Evolutionary conservation across 1,140 invertebrate genomes (phyloP), one percentile per base, ranked within the genome.

Genomic region (Liolophura sinensis): DNA sequence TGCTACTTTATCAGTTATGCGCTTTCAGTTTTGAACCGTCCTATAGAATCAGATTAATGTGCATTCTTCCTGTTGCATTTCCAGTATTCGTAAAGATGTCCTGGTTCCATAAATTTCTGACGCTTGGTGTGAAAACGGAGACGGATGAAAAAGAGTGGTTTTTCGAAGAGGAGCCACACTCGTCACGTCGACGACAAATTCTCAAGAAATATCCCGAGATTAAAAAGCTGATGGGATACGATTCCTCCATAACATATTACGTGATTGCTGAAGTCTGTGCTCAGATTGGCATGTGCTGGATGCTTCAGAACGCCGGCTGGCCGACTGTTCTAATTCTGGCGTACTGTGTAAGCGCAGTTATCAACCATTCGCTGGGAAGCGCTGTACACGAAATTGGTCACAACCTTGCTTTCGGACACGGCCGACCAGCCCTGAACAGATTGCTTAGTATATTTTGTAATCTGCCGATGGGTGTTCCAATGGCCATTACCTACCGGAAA

Each of bases 371-470:
- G 0, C 69, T 84, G 11, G 80, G 78, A 12, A 77, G 76, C 60
- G 82, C 82, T 51, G 79, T 85, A 20, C 83, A 85, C 58, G 84
- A 85, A 73, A 83, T 84, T 15, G 81, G 80, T 49, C 84, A 85
- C 63, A 84, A 85, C 64, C 68, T 84, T 49, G 83, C 83, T 0
- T 85, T 83, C 67, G 84, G 83, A 14, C 80, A 84, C 58, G 67
- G 70, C 14, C 59, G 72, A 49, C 79, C 80, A 14, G 65, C 65
- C 46, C 65, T 72, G 24, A 85, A 85, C 67, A 65, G 83, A 47
- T 40, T 82, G 1, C 69, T 85, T 14, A 82, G 82, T 40, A 70
- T 83, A n/a, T 76, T 78, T 68, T 80, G 77, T 58, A 85, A 85
- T 62, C 72, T 85, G 20, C 82, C 83, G 9, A 71, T 84, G 12